Evolutionary conservation across 2,888 invertebrate species (phyloP).

Genomic region (Elysia crispata): DNA sequence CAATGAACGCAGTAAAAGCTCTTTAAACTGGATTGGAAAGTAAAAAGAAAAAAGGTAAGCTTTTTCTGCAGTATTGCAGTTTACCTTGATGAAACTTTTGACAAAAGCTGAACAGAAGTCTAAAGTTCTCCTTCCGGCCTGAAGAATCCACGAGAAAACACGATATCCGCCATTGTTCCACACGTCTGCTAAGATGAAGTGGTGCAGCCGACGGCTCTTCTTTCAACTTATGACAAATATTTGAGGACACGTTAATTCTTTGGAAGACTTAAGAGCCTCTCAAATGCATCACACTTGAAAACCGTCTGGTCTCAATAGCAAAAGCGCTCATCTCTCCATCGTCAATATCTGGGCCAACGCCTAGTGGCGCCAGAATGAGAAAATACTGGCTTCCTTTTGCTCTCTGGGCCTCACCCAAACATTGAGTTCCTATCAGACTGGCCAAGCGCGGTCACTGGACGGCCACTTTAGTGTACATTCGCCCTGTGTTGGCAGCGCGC

Average conservation of each 20-base stretch:
- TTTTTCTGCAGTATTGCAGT: too few species aligned
- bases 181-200: conserved; percentile 52
- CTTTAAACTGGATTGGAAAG: too few species aligned
- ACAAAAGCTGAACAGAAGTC: conserved; percentile 67
- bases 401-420: conserved; percentile 57
- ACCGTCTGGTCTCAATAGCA: conserved; percentile 60
- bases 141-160: conserved; percentile 71
- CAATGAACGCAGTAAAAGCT: background rate
- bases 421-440: conserved; percentile 59
- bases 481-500: conserved; percentile 60
- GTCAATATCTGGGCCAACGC: background rate
- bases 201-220: background rate
- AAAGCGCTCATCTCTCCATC: background rate
- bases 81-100: conserved; percentile 50
- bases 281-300: conserved; percentile 67
- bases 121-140: conserved; percentile 69
- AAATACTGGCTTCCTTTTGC: conserved; percentile 53
- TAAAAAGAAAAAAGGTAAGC: too few species aligned
- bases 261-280: conserved; percentile 62
- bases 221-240: conserved; percentile 58
- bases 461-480: conserved; percentile 64
- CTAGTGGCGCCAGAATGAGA: conserved; percentile 6
- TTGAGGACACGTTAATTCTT: conserved; percentile 60
- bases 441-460: conserved; percentile 67
- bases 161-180: conserved; percentile 67